phyloP scores from a whole-genome alignment of 1,140 invertebrate genomes.

The Diorhabda carinulata region DNA sequence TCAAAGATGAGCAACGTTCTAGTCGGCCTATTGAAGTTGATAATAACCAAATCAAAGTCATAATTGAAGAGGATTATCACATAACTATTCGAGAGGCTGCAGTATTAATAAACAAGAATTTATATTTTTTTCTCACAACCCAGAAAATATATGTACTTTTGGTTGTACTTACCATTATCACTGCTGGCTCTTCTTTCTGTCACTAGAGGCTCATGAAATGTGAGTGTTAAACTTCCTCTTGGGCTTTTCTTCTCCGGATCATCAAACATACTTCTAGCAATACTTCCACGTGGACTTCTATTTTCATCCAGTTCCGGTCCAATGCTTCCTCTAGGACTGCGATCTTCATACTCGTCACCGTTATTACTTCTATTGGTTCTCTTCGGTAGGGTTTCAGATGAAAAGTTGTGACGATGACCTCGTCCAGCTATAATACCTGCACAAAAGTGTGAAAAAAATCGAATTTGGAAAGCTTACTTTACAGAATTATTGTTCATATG shows the following conservation, averaged over 20 bases:
- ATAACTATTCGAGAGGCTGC: too few species aligned
- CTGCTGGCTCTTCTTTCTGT: slow-evolving; percentile 58
- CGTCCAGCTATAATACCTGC: neutral
- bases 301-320: slow-evolving; percentile 49
- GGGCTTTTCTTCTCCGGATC: slow-evolving; percentile 52
- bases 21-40: too few species aligned
- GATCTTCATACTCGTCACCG: slow-evolving; percentile 45
- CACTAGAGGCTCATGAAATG: slow-evolving; percentile 58
- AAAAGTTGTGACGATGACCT: neutral
- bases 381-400: neutral
- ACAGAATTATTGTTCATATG: too few species aligned
- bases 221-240: slow-evolving; percentile 55
- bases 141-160: too few species aligned
- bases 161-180: slow-evolving; percentile 46
- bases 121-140: too few species aligned
- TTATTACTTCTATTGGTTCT: neutral
- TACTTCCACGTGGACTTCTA: slow-evolving; percentile 59
- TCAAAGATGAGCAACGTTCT: too few species aligned
- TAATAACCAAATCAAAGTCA: too few species aligned
- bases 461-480: too few species aligned
- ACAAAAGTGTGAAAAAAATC: neutral
- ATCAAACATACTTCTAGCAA: slow-evolving; percentile 52
- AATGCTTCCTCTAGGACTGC: slow-evolving; percentile 62
- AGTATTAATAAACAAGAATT: too few species aligned
- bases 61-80: too few species aligned